A percentile compares a stretch with the other conserved stretches of the same genome.
phyloP scores from a whole-genome alignment of 2,113 vertebrate species.

The Panurus biarmicus region DNA sequence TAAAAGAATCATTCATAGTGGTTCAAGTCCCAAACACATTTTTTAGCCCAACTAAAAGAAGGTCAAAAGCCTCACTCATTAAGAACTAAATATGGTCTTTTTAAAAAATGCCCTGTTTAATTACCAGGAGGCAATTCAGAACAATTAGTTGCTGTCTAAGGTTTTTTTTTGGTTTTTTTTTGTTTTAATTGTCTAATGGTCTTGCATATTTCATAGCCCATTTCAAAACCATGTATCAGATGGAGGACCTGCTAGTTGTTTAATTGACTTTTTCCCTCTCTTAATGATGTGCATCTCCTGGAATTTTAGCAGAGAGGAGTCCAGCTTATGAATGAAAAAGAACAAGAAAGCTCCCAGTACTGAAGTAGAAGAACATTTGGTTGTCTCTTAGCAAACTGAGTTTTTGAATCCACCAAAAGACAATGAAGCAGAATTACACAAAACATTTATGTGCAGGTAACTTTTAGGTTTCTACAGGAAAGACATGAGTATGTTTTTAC shows the following conservation, averaged over 20 bases:
- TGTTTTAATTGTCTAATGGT: background rate
- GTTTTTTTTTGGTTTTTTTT: background rate
- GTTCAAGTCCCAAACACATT: background rate
- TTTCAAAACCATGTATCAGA: background rate
- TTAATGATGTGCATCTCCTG: background rate
- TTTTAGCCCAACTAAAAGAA: background rate
- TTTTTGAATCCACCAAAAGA: background rate
- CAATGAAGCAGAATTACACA: background rate
- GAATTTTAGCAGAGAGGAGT: background rate
- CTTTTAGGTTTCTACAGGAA: background rate
- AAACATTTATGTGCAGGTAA: background rate
- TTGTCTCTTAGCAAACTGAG: background rate
- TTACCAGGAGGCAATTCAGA: conserved; percentile 13
- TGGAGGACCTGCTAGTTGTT: background rate
- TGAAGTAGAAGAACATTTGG: background rate
- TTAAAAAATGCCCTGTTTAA: conserved; percentile 5
- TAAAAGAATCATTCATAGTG: background rate
- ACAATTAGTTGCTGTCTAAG: conserved; percentile 33
- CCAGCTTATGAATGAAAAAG: background rate
- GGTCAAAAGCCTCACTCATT: background rate
- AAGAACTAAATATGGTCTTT: background rate
- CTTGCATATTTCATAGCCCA: conserved; percentile 1
- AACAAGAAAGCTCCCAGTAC: background rate
- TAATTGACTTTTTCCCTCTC: background rate
- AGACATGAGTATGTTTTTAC: background rate